phyloP scores from a whole-genome alignment of 2,113 vertebrate genomes.

The Campylomormyrus numenius region DNA sequence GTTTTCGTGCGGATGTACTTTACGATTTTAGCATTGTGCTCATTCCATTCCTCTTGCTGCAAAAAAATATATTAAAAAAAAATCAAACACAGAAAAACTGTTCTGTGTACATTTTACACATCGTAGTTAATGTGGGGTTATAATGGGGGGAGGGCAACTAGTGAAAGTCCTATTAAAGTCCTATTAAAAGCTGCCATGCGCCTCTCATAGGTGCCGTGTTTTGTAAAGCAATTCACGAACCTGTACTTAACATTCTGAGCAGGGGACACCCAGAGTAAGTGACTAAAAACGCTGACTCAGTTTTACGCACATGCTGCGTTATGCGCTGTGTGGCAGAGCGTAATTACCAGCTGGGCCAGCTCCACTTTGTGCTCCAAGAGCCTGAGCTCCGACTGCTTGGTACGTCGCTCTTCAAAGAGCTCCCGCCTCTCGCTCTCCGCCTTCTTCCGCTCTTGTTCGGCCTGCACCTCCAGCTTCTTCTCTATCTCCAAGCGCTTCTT shows the following conservation, averaged over 20 bases:
- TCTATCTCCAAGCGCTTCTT: constrained; percentile 93
- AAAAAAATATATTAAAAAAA: not conserved
- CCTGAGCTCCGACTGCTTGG: constrained; percentile 93
- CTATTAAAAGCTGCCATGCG: not conserved
- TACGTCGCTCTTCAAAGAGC: constrained; percentile 91
- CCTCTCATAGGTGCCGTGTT: not conserved
- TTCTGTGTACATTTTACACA: not conserved
- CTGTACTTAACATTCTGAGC: not conserved
- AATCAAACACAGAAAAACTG: not conserved
- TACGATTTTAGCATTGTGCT: constrained; percentile 85
- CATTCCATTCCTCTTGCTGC: constrained; percentile 98
- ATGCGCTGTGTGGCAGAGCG: too few relatives aligned
- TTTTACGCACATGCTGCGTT: not conserved
- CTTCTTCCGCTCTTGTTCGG: constrained; percentile 88
- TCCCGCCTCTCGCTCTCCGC: constrained; percentile 89
- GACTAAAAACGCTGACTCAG: not conserved
- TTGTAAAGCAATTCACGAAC: not conserved
- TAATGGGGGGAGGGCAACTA: not conserved
- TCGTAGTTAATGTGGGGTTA: not conserved
- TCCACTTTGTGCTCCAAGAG: constrained; percentile 97
- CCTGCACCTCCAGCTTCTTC: constrained; percentile 96
- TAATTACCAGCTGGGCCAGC: constrained; percentile 88
- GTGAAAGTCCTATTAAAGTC: not conserved
- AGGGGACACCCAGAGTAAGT: not conserved
- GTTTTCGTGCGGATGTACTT: constrained; percentile 96